Percentiles rank a stretch among this genome's conserved stretches.
These are phyloP conservation scores for Drymodes brunneopygia DNA, from an alignment of 2,113 vertebrate species.

Conservation along the genomic window DNA sequence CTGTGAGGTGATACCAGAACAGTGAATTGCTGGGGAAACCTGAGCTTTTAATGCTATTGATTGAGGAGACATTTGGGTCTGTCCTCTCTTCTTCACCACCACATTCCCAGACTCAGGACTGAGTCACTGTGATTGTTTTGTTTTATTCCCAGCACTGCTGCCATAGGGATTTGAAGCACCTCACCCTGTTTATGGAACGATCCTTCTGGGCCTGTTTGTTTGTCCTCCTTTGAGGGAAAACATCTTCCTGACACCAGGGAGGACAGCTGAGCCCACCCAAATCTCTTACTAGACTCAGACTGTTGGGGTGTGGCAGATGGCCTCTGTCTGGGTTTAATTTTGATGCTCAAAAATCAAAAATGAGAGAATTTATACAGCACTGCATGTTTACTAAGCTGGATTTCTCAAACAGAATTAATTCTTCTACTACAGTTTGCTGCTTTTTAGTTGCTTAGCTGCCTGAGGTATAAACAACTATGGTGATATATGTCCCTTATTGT, in stretches of 20 bases:
- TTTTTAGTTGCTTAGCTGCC: neutral
- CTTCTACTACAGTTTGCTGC: neutral
- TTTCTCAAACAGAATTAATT: neutral
- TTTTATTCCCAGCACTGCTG: neutral
- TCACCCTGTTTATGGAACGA: neutral
- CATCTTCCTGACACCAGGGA: neutral
- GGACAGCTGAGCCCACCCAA: neutral
- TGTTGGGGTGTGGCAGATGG: neutral
- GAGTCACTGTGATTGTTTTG: fast-evolving
- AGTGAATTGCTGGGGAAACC: neutral
- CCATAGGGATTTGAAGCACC: neutral
- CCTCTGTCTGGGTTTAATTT: neutral
- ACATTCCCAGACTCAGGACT: neutral
- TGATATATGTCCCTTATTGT: neutral
- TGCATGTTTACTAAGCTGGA: neutral
- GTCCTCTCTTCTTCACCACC: neutral
- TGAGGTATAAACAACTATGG: neutral
- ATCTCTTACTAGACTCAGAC: neutral
- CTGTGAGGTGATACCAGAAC: neutral
- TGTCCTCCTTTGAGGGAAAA: neutral
- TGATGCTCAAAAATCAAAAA: neutral
- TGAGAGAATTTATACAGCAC: neutral
- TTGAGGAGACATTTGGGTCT: neutral
- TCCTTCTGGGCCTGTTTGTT: neutral
- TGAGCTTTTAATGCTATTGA: neutral